Percentiles rank a stretch among this genome's conserved stretches.
Evolutionary conservation across 1,140 invertebrate species (phyloP).

Genomic region (Bombus turneri): DNA sequence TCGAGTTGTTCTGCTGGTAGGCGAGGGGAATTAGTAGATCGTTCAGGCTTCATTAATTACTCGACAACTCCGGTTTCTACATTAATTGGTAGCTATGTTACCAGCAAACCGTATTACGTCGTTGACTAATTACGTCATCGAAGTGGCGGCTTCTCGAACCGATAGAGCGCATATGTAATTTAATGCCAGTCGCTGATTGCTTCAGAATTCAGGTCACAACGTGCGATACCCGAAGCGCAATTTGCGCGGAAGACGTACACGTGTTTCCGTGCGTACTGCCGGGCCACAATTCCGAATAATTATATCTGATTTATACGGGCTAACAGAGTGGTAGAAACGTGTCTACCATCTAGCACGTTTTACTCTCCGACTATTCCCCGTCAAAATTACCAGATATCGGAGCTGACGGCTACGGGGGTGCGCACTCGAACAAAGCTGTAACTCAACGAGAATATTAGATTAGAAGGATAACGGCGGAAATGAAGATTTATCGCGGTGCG

Average conservation of each 20-base stretch:
- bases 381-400: slow-evolving; percentile 14
- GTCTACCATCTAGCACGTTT: slow-evolving; percentile 2
- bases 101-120: slow-evolving; percentile 58
- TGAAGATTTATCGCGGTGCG: slow-evolving; percentile 36
- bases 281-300: slow-evolving; percentile 44
- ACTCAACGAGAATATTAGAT: slow-evolving; percentile 46
- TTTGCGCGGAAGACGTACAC: slow-evolving; percentile 51
- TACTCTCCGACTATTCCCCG: background rate
- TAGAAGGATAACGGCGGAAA: slow-evolving; percentile 30
- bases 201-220: slow-evolving; percentile 67
- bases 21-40: slow-evolving; percentile 9
- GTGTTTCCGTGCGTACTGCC: slow-evolving; percentile 26
- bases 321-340: background rate
- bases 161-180: slow-evolving; percentile 64
- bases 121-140: slow-evolving; percentile 51
- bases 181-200: slow-evolving; percentile 65
- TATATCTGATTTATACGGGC: slow-evolving; percentile 40
- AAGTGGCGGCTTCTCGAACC: slow-evolving; percentile 41
- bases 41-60: slow-evolving; percentile 38
- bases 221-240: slow-evolving; percentile 52
- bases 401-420: background rate
- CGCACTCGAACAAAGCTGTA: slow-evolving; percentile 31
- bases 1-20: background rate
- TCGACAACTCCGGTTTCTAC: slow-evolving; percentile 21
- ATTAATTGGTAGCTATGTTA: slow-evolving; percentile 63